Evolutionary conservation across 1,140 invertebrate genomes (phyloP).

Genomic region (Piezodorus guildinii): DNA sequence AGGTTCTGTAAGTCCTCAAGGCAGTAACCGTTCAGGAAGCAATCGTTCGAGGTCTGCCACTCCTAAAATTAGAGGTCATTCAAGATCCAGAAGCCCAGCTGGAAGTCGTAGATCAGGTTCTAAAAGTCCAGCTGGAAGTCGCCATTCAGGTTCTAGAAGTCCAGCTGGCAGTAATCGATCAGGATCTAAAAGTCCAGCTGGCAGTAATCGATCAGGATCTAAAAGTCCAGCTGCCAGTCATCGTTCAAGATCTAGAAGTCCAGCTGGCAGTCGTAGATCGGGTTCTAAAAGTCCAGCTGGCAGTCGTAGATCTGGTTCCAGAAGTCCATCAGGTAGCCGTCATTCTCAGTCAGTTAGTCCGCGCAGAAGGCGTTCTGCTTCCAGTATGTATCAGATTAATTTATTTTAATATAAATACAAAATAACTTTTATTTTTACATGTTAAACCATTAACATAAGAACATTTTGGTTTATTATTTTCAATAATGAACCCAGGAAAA

Average conservation of each 20-base stretch:
- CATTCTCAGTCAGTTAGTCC: conserved; percentile 29
- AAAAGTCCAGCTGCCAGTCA: too few species aligned
- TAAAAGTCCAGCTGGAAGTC: too few species aligned
- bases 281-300: conserved; percentile 1
- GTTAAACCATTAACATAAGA: too few species aligned
- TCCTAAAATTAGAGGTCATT: background rate
- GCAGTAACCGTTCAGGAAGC: background rate
- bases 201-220: conserved; percentile 30
- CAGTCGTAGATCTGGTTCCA: conserved; percentile 16
- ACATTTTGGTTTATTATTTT: too few species aligned
- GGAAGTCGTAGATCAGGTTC: conserved; percentile 11
- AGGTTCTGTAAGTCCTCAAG: conserved; percentile 20
- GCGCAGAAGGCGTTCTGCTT: conserved; percentile 9
- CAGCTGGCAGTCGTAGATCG: too few species aligned
- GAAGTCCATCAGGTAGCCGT: conserved; percentile 32
- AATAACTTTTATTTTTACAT: too few species aligned
- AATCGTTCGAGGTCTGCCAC: background rate
- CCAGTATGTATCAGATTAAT: too few species aligned
- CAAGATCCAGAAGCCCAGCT: background rate
- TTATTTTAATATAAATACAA: too few species aligned
- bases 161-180: too few species aligned
- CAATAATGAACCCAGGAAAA: too few species aligned
- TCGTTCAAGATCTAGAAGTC: too few species aligned
- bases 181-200: too few species aligned
- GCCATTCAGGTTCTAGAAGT: conserved; percentile 22